Percentiles rank a stretch among this genome's conserved stretches.
phyloP scores from a whole-genome alignment of 2,888 invertebrate genomes.

The Agriopis marginaria region DNA sequence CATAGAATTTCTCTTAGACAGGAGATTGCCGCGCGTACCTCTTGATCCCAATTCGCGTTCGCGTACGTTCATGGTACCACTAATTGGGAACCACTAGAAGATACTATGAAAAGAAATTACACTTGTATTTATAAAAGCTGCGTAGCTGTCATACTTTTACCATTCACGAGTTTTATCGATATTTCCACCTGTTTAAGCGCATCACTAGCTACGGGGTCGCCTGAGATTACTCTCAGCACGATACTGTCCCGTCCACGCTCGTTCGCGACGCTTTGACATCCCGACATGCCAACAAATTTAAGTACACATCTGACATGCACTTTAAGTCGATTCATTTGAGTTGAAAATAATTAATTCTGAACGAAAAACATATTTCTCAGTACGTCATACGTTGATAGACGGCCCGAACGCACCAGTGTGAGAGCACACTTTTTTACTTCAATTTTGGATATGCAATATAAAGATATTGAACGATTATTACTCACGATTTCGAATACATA shows the following conservation, averaged over 20 bases:
- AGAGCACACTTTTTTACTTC: conserved; percentile 67
- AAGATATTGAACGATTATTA: conserved; percentile 83
- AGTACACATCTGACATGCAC: conserved; percentile 41
- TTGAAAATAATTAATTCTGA: conserved; percentile 40
- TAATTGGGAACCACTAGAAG: too few species aligned
- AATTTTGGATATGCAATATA: conserved; percentile 78
- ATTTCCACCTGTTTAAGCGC: conserved; percentile 51
- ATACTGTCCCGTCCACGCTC: conserved; percentile 85
- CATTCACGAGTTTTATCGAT: conserved; percentile 50
- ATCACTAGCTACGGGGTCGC: conserved; percentile 73
- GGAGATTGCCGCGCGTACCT: too few species aligned
- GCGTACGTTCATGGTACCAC: too few species aligned
- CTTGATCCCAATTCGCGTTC: too few species aligned
- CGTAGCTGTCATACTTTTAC: not conserved
- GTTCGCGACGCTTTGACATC: conserved; percentile 86
- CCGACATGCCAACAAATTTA: conserved; percentile 69
- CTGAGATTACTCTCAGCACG: conserved; percentile 86
- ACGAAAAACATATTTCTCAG: conserved; percentile 53
- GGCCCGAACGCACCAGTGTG: conserved; percentile 72
- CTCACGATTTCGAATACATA: conserved; percentile 61
- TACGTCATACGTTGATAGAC: conserved; percentile 84
- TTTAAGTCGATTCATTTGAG: conserved; percentile 49
- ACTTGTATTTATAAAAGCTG: not conserved
- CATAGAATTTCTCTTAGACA: too few species aligned
- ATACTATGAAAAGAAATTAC: not conserved